Evolutionary conservation across 2,797 vertebrate genomes (phyloP), one percentile per base, ranked within the genome.

Genomic region (Threskiornis aethiopicus): DNA sequence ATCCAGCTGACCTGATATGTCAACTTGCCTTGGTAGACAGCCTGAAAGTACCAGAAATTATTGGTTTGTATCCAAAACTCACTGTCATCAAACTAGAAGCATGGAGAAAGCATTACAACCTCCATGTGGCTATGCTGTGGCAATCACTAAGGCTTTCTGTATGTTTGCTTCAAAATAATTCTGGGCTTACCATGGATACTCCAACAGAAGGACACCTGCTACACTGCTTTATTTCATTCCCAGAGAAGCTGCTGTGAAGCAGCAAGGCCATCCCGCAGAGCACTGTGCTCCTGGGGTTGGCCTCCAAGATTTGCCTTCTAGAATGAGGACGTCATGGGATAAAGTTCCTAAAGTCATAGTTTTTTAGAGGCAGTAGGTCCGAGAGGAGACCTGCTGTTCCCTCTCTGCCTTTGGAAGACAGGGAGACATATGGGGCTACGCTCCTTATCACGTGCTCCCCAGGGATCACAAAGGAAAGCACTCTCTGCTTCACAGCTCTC

Each of bases 141-240:
- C 46, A 70, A 88, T 65, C 88, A 79, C 73, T 54, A 39, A 79
- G 84, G 25, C 15, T 22, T 84, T 69, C 39, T 79, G 20, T 29
- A 31, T 55, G 52, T 87, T 87, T 93, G n/a, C 62, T 73, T 93
- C 55, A 84, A 88, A 95, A 85, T 52, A 91, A 35, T 90, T 62
- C 20, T 8, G 31, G 67, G 18, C 13, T 95, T 89, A 62, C 77
- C 62, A 89, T 57, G 51, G 66, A 66, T 89, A 87, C 55, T 80
- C 25, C 33, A 84, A 55, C 16, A 69, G 59, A 78, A 87, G 62
- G 33, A 52, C 61, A 72, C 31, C 47, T 72, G 55, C 47, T 87
- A 55, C 0, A 0, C n/a, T 47, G 29, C 42, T 87, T 75, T 62
- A 70, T 90, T 88, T 84, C 16, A 3, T 54, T 87, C 41, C 51